Evolutionary conservation across 2,113 vertebrate species (phyloP), one percentile per base, ranked within the genome.

Genomic region (Tragelaphus imberbis): DNA sequence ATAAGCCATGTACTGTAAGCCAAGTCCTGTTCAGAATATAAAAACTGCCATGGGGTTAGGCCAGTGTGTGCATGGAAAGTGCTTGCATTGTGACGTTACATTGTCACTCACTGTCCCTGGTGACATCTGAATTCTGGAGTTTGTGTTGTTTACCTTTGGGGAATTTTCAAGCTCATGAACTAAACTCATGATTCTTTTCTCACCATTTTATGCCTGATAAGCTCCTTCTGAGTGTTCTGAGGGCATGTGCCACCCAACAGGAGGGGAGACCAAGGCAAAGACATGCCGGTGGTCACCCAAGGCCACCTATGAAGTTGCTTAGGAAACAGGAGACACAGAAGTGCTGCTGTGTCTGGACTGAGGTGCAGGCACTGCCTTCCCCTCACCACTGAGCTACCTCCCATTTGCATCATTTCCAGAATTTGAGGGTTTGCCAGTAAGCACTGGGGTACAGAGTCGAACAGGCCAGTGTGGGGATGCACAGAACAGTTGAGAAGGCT

Each of bases 101-200:
- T 23, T 82, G 68, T 40, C 7, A 0, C 10, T 40, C 68, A 36
- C 6, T 65, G 27, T 58, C 5, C 10, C 58, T 53, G 5, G 13
- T 53, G 8, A 68, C 28, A 28, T 61, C 49, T 65, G 40, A 59
- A 63, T 33, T 91, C 81, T 58, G 53, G n/a, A 7, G 47, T 75
- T 85, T 81, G n/a, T n/a, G 7, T 23, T 61, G 3, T 95, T 92
- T 94, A 28, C 71, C 53, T 97, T 81, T 95, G 7, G 91, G 68
- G 36, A 77, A 25, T 58, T 88, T 94, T 92, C 63, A 82, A 36
- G 77, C 53, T 86, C 17, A 7, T 51, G 25, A 94, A 77, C 91
- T 40, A 92, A 96, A 30, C 44, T 80, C n/a, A 10, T 33, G 33
- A 10, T 90, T 85, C 25, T 96, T 71, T 15, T 91, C 28, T 94